Evolutionary conservation across 1,140 invertebrate genomes (phyloP), one percentile per base, ranked within the genome.

Genomic region (Epicauta chinensis): DNA sequence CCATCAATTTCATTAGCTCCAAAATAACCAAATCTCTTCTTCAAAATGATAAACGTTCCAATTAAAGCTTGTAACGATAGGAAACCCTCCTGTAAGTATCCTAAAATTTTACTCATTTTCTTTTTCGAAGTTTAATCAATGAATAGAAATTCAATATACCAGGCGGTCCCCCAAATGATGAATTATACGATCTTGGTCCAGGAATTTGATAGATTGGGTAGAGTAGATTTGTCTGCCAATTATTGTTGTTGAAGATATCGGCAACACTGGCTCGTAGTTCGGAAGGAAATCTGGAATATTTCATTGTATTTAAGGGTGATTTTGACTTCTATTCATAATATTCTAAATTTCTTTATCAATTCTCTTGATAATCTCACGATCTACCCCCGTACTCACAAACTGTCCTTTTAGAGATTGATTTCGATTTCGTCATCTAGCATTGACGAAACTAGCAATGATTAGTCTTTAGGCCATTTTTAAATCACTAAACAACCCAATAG

Each of bases 21-120:
- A 45, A 12, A 16, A 80, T 77, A 3, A 7, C 23, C 23, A 7
- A 23, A 23, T 23, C 7, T 23, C 23, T 23, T 23, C 1, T 5
- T 7, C 4, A 23, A 7, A 2, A 23, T 23, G 11, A 87, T 71
- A 34, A 77, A 70, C 48, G 74, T 71, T 15, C 80, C 80, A 3
- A 89, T 62, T 3, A 78, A 74, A 66, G 82, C 76, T 64, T 89
- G 84, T 2, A 89, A 59, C 2, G 77, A 74, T 13, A 87, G 65
- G 64, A 89, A 89, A 49, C 84, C 81, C 71, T 87, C 82, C 15
- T 69, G 64, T 14, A 72, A 74, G 68, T 89, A 89, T 39, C 79
- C 84, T 87, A 60, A 36, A 70, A 67, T 56, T 61, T 59, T 60
- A 53, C 57, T 47, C n/a, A n/a, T n/a, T n/a, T n/a, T n/a, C n/a